These are phyloP conservation scores for Enteromius mattozi DNA, from an alignment of 2,797 vertebrate genomes.

Conservation along the genomic window DNA sequence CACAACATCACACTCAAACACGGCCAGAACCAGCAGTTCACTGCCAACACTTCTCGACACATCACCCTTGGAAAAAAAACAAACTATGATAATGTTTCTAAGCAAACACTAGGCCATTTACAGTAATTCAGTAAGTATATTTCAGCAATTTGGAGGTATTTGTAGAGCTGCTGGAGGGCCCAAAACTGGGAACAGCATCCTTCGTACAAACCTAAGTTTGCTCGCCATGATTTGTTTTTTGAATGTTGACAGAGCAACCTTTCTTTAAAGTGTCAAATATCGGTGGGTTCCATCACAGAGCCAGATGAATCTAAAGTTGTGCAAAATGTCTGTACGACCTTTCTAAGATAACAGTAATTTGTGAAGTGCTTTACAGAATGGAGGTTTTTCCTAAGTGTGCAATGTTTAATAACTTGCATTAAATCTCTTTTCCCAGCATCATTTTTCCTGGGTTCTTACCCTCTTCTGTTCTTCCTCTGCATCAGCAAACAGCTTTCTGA, in stretches of 20 bases:
- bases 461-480: conserved; percentile 88
- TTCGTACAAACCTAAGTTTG: background rate
- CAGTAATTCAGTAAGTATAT: conserved; percentile 39
- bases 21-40: conserved; percentile 35
- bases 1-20: conserved; percentile 23
- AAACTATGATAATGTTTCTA: conserved; percentile 20
- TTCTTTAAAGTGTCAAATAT: conserved; percentile 11
- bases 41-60: conserved; percentile 28
- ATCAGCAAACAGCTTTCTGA: conserved; percentile 89
- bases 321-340: background rate
- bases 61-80: conserved; percentile 18
- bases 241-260: conserved; percentile 11
- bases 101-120: conserved; percentile 33
- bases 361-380: background rate
- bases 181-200: conserved; percentile 31
- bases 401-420: conserved; percentile 20
- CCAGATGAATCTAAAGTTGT: conserved; percentile 1
- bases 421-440: background rate
- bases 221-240: conserved; percentile 14
- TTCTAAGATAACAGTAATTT: conserved; percentile 5
- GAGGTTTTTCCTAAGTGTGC: background rate
- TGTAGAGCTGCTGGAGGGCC: conserved; percentile 17
- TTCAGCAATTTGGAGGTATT: conserved; percentile 36
- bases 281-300: background rate
- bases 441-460: conserved; percentile 70